Percentiles rank a stretch among this genome's conserved stretches.
Conservation (phyloP, 2,113 vertebrate species). For the Actenoides hombroni region DNA sequence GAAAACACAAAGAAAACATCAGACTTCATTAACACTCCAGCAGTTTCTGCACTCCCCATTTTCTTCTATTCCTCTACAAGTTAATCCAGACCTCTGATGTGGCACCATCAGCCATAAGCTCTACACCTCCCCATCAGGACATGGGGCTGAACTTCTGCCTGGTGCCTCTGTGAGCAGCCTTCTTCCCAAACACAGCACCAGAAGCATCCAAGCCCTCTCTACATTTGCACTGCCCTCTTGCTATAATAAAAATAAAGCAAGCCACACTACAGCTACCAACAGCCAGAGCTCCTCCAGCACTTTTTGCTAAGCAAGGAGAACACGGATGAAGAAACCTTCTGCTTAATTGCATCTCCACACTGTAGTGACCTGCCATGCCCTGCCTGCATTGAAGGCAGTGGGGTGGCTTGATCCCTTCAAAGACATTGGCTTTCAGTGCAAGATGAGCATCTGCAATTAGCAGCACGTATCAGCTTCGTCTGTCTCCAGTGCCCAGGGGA, state of each 20-base stretch:
- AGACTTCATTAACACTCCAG: background rate
- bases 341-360: background rate
- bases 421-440: background rate
- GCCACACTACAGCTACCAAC: background rate
- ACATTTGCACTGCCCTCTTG: background rate
- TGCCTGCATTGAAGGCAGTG: background rate
- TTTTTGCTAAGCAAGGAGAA: background rate
- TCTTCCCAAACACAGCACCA: background rate
- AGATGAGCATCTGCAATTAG: constrained; percentile 59
- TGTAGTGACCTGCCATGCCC: background rate
- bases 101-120: background rate
- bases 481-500: background rate
- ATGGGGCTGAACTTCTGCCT: background rate
- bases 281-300: background rate
- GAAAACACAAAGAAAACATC: background rate
- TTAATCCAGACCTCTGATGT: background rate
- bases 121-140: background rate
- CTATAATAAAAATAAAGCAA: background rate
- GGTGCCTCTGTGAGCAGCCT: rapidly evolving
- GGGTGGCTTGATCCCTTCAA: constrained; percentile 18
- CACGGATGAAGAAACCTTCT: background rate
- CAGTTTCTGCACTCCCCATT: background rate
- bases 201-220: background rate
- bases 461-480: background rate
- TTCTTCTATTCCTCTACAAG: background rate